Conservation (phyloP, 2,888 invertebrate species). For the Ichneumoninae sp. region DNA sequence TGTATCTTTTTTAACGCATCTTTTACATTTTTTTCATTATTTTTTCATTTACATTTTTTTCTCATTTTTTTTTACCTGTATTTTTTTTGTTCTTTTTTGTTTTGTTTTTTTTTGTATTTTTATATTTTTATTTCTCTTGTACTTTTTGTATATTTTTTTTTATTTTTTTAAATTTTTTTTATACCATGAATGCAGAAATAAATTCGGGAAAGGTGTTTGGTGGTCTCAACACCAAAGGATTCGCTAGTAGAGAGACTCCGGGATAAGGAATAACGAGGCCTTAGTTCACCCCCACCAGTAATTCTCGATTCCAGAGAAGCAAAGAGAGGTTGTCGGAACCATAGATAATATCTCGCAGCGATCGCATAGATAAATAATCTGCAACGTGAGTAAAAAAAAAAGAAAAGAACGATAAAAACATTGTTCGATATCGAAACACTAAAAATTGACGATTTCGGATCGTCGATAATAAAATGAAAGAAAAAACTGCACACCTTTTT, state of each 20-base stretch:
- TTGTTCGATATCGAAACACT: neutral
- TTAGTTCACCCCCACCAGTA: constrained; percentile 9
- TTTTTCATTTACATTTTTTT: constrained; percentile 41
- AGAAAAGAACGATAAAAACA: constrained; percentile 18
- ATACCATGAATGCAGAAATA: constrained; percentile 49
- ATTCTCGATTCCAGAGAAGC: constrained; percentile 18
- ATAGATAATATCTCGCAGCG: constrained; percentile 42
- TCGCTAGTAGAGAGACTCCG: constrained; percentile 28
- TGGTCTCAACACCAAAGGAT: constrained; percentile 44
- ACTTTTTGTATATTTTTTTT: neutral
- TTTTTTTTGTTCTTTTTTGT: neutral
- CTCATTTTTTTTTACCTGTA: constrained; percentile 45
- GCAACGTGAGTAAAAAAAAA: constrained; percentile 57
- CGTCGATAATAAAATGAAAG: neutral
- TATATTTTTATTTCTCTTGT: neutral
- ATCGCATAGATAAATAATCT: constrained; percentile 60
- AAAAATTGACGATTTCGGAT: neutral
- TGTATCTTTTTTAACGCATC: constrained; percentile 46
- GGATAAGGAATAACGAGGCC: constrained; percentile 27
- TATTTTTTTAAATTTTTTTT: constrained; percentile 21
- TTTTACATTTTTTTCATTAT: constrained; percentile 24
- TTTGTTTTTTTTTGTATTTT: constrained; percentile 12
- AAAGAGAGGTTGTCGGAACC: constrained; percentile 6
- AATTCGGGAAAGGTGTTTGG: constrained; percentile 39
- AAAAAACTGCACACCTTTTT: constrained; percentile 66